Evolutionary conservation across 2,113 vertebrate species (phyloP).

Genomic region (Picathartes gymnocephalus): DNA sequence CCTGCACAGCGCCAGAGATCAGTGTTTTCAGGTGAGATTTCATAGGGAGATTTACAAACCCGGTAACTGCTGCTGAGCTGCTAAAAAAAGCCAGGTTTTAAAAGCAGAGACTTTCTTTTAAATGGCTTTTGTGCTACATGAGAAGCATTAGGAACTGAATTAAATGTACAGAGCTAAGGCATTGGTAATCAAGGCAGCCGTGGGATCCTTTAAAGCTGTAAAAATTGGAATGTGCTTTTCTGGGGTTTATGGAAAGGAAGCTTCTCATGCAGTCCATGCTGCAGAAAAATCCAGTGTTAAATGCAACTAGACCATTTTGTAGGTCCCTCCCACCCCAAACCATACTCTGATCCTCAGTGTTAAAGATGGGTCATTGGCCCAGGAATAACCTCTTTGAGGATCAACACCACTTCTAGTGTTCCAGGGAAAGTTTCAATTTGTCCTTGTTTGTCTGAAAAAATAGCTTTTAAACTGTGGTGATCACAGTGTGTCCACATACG

Average conservation of each 20-base stretch:
- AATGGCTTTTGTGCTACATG: not conserved
- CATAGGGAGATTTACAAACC: not conserved
- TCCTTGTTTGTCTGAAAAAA: not conserved
- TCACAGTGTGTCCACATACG: not conserved
- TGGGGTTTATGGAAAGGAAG: not conserved
- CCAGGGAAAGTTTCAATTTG: not conserved
- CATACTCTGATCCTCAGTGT: not conserved
- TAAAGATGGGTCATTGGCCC: not conserved
- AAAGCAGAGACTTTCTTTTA: slow-evolving; percentile 4
- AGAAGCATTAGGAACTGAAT: not conserved
- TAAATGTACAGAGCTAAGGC: not conserved
- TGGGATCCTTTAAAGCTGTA: not conserved
- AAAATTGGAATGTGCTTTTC: not conserved
- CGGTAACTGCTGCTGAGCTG: not conserved
- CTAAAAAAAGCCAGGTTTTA: slow-evolving; percentile 11
- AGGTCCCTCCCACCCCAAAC: not conserved
- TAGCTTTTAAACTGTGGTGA: not conserved
- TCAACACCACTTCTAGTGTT: not conserved
- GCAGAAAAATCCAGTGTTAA: not conserved
- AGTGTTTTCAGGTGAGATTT: slow-evolving; percentile 4
- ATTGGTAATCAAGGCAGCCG: not conserved
- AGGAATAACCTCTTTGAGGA: not conserved
- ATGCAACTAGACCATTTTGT: not conserved
- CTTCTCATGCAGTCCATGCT: not conserved
- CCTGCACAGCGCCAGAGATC: not conserved